Percentiles rank a stretch among this genome's conserved stretches.
Conservation (phyloP, 64 coral and sea anemone species). For the Montipora cactus region DNA sequence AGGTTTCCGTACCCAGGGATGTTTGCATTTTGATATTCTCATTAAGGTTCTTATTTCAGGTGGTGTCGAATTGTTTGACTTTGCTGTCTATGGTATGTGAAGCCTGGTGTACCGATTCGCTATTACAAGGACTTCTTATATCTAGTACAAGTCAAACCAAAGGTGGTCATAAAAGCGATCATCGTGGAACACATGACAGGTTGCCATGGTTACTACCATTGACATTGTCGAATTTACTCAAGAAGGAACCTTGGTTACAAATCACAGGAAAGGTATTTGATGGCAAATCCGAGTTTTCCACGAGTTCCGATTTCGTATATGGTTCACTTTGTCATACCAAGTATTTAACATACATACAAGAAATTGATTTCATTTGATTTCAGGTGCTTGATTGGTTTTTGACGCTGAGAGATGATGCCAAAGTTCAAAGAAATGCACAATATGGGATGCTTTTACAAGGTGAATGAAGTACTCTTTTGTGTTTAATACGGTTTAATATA, state of each 20-base stretch:
- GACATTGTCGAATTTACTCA: slow-evolving; percentile 27
- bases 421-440: not conserved
- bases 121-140: slow-evolving; percentile 5
- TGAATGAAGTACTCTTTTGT: not conserved
- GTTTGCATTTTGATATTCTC: too few species aligned
- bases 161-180: too few species aligned
- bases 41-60: not conserved
- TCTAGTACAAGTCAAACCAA: not conserved
- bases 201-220: slow-evolving; percentile 30
- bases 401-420: slow-evolving; percentile 1
- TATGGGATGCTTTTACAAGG: slow-evolving; percentile 2
- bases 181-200: not conserved
- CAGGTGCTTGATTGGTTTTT: slow-evolving; percentile 55
- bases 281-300: not conserved
- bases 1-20: too few species aligned
- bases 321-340: not conserved
- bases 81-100: slow-evolving; percentile 11
- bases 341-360: too few species aligned
- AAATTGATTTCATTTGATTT: not conserved
- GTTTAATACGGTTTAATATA: too few species aligned
- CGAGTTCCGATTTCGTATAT: not conserved
- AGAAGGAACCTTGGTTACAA: slow-evolving; percentile 20
- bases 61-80: slow-evolving; percentile 1
- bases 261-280: slow-evolving; percentile 29
- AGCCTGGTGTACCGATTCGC: slow-evolving; percentile 9